A percentile compares a stretch with the other conserved stretches of the same genome.
Evolutionary conservation across 2,113 vertebrate genomes (phyloP).

Genomic region (Peromyscus maniculatus): DNA sequence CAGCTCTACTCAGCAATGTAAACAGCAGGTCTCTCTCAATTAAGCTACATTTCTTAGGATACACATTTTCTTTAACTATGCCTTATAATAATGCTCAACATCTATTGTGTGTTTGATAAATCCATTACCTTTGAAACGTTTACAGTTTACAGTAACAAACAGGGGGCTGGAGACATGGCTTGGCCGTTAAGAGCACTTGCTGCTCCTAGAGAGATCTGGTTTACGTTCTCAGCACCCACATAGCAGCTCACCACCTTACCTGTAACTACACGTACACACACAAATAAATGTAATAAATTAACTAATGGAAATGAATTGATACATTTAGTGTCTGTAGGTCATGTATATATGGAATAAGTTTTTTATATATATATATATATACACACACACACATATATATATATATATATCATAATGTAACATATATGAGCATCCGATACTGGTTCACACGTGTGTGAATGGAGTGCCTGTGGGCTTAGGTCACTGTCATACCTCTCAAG

Average conservation of each 20-base stretch:
- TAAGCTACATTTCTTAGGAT: background rate
- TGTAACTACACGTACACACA: background rate
- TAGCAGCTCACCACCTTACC: background rate
- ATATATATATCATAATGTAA: background rate
- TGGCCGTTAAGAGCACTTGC: background rate
- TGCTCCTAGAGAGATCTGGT: background rate
- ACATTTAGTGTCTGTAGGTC: background rate
- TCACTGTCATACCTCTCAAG: background rate
- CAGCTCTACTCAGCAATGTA: background rate
- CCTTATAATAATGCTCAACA: background rate
- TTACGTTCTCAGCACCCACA: background rate
- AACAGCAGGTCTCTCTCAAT: background rate
- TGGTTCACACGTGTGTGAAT: background rate
- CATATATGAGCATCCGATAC: background rate
- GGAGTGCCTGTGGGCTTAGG: background rate
- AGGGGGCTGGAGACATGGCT: background rate
- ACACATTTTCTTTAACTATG: background rate
- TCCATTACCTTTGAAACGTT: background rate
- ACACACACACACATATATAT: no score
- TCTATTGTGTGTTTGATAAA: background rate
- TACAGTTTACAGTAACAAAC: slow-evolving; percentile 21
- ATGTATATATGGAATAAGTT: background rate
- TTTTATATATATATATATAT: no score
- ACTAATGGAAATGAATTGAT: background rate
- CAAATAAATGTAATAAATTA: background rate